Base-by-base conservation (phyloP, 2,888 invertebrate genomes). In the Xestia ashworthii region DNA sequence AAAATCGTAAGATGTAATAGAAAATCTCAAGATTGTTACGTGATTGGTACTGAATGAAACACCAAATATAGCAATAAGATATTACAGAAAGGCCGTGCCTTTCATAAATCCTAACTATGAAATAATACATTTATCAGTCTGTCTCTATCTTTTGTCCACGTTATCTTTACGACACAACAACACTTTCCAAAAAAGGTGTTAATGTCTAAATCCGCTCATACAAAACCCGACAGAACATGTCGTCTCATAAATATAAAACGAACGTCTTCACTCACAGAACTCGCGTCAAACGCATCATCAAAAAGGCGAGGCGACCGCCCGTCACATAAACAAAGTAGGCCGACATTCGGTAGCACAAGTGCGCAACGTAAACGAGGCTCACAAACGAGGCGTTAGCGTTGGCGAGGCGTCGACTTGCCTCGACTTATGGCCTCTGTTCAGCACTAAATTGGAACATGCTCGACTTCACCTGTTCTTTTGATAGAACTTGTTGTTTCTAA, bases 361-460 rank as follows among this genome's bases (percentile, higher is more conserved):
- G 41, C 55, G 65, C 44, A 25, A 82, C 66, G 76, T 74, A 82
- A 84, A 80, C 81, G 81, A 78, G 71, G 80, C 80, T 50, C 67
- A 48, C 81, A 82, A 84, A 80, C 81, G 81, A 78, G 71, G 80
- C 72, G 53, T 69, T 32, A 82, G 78, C 67, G 74, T 71, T 65
- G 74, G 74, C 65, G 32, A 74, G 25, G 70, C 74, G 70, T 64
- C 74, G 75, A 85, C 81, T 60, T 81, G 81, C 68, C 50, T 50
- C 78, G 80, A 87, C 73, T 84, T 85, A 85, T 74, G 71, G 74
- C 80, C 78, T 64, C 58, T 8, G 69, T 67, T 76, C 69, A 58
- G 41, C 73, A 53, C 72, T 80, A 84, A 86, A 88, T 87, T 87
- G 88, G 83, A 74, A 81, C 87, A 86, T 68, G 73, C 53, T 78